Conservation (phyloP, 2,888 invertebrate genomes). For the Drosophila melanosoma region DNA sequence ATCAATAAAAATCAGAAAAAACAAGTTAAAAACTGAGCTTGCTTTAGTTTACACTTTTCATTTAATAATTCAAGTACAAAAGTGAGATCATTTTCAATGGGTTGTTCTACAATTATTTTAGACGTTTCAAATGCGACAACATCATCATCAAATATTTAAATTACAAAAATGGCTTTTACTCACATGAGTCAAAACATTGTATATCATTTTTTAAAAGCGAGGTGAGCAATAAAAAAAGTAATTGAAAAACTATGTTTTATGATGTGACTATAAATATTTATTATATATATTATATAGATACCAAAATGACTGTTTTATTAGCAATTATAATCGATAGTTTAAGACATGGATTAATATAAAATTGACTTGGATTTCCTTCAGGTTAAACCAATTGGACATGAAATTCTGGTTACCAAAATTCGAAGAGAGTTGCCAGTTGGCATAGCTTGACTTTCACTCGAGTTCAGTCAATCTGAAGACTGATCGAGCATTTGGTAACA, state of each 20-base stretch:
- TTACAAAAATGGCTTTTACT: background rate
- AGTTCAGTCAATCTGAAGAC: constrained; percentile 29
- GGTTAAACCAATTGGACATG: background rate
- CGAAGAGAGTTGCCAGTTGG: background rate
- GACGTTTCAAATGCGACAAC: background rate
- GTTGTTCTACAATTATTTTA: background rate
- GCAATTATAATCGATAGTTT: background rate
- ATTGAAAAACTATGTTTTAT: background rate
- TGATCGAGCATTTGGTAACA: constrained; percentile 44
- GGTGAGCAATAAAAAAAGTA: background rate
- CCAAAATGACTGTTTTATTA: background rate
- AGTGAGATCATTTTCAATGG: background rate
- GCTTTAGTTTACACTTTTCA: background rate
- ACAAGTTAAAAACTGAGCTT: background rate
- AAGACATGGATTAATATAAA: background rate
- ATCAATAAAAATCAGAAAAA: background rate
- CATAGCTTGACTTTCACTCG: constrained; percentile 29
- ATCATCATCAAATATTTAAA: background rate
- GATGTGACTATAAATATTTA: background rate
- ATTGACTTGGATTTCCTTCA: background rate
- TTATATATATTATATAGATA: background rate
- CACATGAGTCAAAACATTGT: background rate
- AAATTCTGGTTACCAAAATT: background rate
- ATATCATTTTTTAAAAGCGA: background rate
- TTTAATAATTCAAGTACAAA: background rate